phyloP scores from a whole-genome alignment of 2,797 vertebrate species.

The Fringilla coelebs region DNA sequence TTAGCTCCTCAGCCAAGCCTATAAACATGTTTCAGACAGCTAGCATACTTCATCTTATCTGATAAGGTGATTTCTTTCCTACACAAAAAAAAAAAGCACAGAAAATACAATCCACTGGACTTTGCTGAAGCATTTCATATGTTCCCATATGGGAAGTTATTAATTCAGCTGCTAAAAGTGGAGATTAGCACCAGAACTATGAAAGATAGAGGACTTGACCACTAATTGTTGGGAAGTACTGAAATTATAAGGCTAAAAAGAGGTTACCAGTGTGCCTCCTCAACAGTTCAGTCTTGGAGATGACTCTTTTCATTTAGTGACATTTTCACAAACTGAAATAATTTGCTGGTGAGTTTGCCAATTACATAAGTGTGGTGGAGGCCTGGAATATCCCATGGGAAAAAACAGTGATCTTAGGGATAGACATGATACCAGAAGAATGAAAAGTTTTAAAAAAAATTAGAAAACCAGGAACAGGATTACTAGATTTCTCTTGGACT shows the following conservation, averaged over 20 bases:
- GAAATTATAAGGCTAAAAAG: not conserved
- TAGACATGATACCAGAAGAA: not conserved
- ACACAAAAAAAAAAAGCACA: not conserved
- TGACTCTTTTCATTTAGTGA: not conserved
- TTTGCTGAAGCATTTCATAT: not conserved
- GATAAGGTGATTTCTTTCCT: constrained; percentile 10
- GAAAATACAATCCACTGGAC: not conserved
- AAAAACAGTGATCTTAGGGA: not conserved
- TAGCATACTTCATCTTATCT: not conserved
- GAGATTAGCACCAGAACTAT: not conserved
- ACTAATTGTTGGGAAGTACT: not conserved
- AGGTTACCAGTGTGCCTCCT: not conserved
- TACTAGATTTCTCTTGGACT: not conserved
- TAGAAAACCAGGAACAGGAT: not conserved
- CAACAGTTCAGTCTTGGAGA: not conserved
- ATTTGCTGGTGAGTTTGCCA: not conserved
- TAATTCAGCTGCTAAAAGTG: not conserved
- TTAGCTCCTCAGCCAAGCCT: not conserved
- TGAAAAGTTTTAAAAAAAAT: not conserved
- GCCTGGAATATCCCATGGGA: not conserved
- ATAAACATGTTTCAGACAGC: not conserved
- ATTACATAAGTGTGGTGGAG: not conserved
- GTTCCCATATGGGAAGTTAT: not conserved
- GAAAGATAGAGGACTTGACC: not conserved
- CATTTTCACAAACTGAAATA: not conserved